phyloP scores from a whole-genome alignment of 2,888 invertebrate genomes.

The Ferrisia virgata region DNA sequence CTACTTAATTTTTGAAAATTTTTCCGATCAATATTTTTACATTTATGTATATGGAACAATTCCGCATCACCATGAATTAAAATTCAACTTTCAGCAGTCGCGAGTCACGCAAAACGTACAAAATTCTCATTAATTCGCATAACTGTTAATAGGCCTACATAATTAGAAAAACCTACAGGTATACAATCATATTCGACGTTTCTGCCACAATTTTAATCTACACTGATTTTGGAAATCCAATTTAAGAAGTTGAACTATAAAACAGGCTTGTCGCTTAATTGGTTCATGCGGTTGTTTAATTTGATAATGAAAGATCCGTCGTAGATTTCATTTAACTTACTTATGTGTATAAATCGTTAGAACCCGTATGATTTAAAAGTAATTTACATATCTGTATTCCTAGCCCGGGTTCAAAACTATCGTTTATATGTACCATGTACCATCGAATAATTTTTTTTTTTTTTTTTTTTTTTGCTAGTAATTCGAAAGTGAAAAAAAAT shows the following conservation, averaged over 20 bases:
- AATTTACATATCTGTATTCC: slow-evolving; percentile 13
- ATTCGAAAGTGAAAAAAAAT: slow-evolving; percentile 4
- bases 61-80: too few species aligned
- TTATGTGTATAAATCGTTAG: slow-evolving; percentile 3
- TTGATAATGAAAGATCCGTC: neutral
- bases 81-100: too few species aligned
- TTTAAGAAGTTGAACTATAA: neutral
- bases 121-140: too few species aligned
- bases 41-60: too few species aligned
- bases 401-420: neutral
- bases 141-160: too few species aligned
- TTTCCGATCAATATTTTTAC: too few species aligned
- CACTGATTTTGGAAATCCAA: neutral
- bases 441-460: neutral
- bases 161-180: too few species aligned
- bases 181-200: too few species aligned
- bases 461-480: too few species aligned
- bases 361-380: neutral
- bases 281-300: slow-evolving; percentile 16
- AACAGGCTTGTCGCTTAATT: neutral
- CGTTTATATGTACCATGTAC: neutral
- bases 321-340: neutral
- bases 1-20: neutral
- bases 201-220: neutral
- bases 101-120: too few species aligned